Conservation (phyloP, 2,113 vertebrate genomes). For the Megaceryle maxima region DNA sequence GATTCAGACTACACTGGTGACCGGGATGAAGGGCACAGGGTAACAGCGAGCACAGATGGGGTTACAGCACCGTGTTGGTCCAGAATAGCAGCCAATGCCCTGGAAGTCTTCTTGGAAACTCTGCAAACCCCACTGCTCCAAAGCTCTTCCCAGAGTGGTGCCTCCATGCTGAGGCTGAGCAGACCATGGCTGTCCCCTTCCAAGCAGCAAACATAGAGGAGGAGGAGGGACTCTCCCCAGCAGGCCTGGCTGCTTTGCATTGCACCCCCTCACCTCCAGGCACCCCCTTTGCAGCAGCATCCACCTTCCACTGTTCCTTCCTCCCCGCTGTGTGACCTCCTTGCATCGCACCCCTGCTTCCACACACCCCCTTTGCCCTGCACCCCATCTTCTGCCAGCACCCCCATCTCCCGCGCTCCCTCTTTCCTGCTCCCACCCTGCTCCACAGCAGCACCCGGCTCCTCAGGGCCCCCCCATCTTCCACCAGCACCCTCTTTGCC, state of each 20-base stretch:
- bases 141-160: accelerated
- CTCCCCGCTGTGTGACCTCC: too few relatives aligned
- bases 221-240: accelerated
- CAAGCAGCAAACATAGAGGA: neutral
- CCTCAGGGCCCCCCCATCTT: too few relatives aligned
- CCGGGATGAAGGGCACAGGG: neutral
- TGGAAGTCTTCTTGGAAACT: neutral
- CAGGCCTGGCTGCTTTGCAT: neutral
- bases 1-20: neutral
- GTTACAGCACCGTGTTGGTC: neutral
- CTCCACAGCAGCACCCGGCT: too few relatives aligned
- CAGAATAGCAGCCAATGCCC: neutral
- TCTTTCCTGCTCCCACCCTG: too few relatives aligned
- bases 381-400: too few relatives aligned
- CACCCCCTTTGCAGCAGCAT: too few relatives aligned
- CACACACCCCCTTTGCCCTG: too few relatives aligned
- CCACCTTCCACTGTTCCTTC: too few relatives aligned
- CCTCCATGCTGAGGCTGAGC: accelerated
- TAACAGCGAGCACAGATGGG: neutral
- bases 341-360: too few relatives aligned
- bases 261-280: too few relatives aligned
- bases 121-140: neutral
- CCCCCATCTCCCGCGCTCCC: too few relatives aligned
- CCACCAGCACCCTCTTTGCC: too few relatives aligned
- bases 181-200: neutral